Base-by-base conservation (phyloP, 2,113 vertebrate genomes). In the Ptilonorhynchus violaceus region DNA sequence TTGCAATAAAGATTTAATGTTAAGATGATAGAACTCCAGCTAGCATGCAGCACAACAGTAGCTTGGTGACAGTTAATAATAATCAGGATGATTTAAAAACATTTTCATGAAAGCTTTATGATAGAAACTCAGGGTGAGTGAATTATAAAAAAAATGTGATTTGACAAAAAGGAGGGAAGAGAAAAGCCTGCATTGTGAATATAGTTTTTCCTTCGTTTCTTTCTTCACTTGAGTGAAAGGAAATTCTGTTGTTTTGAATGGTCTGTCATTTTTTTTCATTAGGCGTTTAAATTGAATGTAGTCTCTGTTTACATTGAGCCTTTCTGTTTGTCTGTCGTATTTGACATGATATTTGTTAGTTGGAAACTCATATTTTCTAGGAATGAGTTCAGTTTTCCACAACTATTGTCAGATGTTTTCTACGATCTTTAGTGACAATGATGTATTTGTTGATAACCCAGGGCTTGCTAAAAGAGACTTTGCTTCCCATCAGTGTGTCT, bases 391-490 rank as follows among this genome's bases (percentile, higher is more conserved):
- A 95, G 8, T 95, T 96, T 96, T 96, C 88, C 82, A 46, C 90
- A 50, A 94, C 70, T 84, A 14, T 75, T 96, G 85, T 39, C 88
- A 93, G 75, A 86, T 93, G 60, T 96, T 96, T 94, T 93, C 52
- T 83, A 83, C 55, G 72, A 77, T 86, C 78, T 88, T 93, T 58
- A 86, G 77, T 96, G 95, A 92, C 93, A 94, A 39, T 93, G 85
- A 96, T 96, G 79, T 92, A 93, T 96, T 90, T 94, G 89, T 93
- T 96, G 96, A 86, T 95, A 95, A 90, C 55, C 42, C 22, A 37
- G 68, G 89, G 46, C 46, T 93, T 95, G 93, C 85, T 96, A 55
- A 85, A 96, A 95, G 85, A 79, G 39, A 30, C 82, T 92, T 80
- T 39, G 42, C 59, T 85, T 85, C 2, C 15, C 79, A 30, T 88